These are phyloP conservation scores for Nineta flava DNA, from an alignment of 2,888 invertebrate species.

Conservation along the genomic window DNA sequence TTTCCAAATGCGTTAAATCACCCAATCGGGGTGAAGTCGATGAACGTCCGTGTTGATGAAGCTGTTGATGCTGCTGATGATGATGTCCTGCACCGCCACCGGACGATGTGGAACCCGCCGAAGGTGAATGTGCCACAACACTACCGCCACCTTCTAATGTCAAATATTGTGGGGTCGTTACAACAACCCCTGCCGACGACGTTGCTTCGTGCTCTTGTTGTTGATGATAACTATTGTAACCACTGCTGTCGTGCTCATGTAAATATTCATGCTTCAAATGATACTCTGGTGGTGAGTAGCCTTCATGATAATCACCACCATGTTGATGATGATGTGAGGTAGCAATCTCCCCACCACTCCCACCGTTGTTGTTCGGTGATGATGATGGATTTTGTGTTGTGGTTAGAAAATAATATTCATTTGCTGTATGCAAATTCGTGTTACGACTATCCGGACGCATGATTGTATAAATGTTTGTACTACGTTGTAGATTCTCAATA, in stretches of 20 bases:
- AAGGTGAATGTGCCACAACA: neutral
- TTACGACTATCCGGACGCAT: constrained; percentile 4
- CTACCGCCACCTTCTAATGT: neutral
- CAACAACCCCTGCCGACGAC: neutral
- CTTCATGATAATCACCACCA: constrained; percentile 1
- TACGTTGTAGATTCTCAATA: neutral
- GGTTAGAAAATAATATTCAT: neutral
- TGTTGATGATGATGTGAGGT: neutral
- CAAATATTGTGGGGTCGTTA: neutral
- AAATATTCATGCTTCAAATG: neutral
- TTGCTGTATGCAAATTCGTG: neutral
- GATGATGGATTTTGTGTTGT: neutral
- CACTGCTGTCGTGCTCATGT: neutral
- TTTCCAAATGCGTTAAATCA: constrained; percentile 5
- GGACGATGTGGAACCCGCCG: neutral
- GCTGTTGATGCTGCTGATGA: too few relatives aligned
- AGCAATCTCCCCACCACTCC: constrained; percentile 1
- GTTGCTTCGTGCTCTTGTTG: neutral
- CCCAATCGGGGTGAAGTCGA: neutral
- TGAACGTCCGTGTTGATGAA: too few relatives aligned
- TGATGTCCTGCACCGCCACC: neutral
- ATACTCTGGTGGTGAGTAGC: neutral
- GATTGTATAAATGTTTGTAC: constrained; percentile 2
- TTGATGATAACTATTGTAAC: neutral
- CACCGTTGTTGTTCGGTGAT: neutral